phyloP scores from a whole-genome alignment of 37 sponge, comb jelly and placozoan genomes.

The Cliona cf. orientalis region DNA sequence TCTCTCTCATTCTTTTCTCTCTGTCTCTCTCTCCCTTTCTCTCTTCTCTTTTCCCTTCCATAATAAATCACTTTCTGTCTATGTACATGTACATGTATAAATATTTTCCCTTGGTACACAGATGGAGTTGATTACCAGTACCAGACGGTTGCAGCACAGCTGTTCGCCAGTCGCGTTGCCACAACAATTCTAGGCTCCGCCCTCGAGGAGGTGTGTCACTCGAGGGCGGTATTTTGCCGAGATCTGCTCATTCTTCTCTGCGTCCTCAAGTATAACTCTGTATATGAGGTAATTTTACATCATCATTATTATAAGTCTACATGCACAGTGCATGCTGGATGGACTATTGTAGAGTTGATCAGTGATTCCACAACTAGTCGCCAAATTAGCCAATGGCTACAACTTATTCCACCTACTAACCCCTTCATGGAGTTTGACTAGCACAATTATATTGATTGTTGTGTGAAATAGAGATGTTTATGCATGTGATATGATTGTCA shows the following conservation, averaged over 20 bases:
- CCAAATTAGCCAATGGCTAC: too few species aligned
- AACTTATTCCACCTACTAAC: too few species aligned
- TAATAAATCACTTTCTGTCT: not conserved
- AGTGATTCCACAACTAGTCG: too few species aligned
- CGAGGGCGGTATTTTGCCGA: constrained; percentile 21
- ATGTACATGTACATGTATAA: not conserved
- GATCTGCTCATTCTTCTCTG: constrained; percentile 48
- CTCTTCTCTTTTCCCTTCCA: not conserved
- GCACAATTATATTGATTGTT: too few species aligned
- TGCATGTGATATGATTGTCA: not conserved
- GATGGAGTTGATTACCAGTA: constrained; percentile 2
- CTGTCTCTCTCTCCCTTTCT: not conserved
- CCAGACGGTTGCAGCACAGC: constrained; percentile 14
- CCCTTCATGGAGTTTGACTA: too few species aligned
- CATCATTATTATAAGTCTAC: too few species aligned
- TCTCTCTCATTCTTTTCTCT: too few species aligned
- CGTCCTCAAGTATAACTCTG: not conserved
- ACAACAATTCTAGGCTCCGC: constrained; percentile 4
- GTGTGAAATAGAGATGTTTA: too few species aligned
- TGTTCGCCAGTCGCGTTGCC: constrained; percentile 24
- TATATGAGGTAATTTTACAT: constrained; percentile 2
- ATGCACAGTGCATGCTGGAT: too few species aligned
- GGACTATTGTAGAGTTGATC: too few species aligned
- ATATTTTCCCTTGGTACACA: not conserved
- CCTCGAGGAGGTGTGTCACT: constrained; percentile 28